Evolutionary conservation across 1,140 invertebrate species (phyloP).

Genomic region (Rhynchophorus ferrugineus): DNA sequence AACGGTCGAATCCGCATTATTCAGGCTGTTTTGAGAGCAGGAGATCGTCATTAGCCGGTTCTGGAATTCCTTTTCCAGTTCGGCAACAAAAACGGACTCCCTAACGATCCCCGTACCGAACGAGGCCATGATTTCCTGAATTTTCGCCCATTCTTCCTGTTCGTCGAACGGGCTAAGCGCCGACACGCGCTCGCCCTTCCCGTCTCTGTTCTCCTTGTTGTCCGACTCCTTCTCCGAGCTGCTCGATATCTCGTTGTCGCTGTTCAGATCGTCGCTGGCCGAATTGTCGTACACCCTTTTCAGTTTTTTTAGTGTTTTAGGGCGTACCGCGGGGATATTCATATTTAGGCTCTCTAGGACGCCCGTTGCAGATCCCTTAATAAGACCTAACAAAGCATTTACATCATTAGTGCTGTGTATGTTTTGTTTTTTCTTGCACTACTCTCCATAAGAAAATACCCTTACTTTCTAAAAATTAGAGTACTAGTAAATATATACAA

Average conservation of each 20-base stretch:
- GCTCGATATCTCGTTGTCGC: slow-evolving; percentile 40
- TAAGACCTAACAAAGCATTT: slow-evolving; percentile 52
- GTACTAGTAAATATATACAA: too few species aligned
- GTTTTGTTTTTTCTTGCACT: too few species aligned
- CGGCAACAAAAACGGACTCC: slow-evolving; percentile 75
- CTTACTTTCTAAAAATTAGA: too few species aligned
- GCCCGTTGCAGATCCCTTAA: slow-evolving; percentile 63
- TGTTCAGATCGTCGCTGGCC: slow-evolving; percentile 37
- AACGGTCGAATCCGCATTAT: slow-evolving; percentile 46
- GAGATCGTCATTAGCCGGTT: slow-evolving; percentile 58
- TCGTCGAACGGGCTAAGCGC: slow-evolving; percentile 85
- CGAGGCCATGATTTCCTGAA: slow-evolving; percentile 88
- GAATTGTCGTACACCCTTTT: slow-evolving; percentile 53
- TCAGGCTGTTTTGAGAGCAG: slow-evolving; percentile 38
- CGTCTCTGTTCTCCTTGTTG: slow-evolving; percentile 46
- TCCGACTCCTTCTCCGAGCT: slow-evolving; percentile 40
- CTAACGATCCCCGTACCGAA: slow-evolving; percentile 74
- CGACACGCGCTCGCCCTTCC: slow-evolving; percentile 53
- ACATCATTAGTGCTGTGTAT: too few species aligned
- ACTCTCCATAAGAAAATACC: too few species aligned
- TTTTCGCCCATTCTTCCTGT: slow-evolving; percentile 90
- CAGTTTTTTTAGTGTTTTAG: slow-evolving; percentile 64
- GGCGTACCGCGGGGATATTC: slow-evolving; percentile 57
- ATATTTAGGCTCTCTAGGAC: slow-evolving; percentile 48
- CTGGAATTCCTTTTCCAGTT: slow-evolving; percentile 77